Evolutionary conservation across 1,140 invertebrate genomes (phyloP), one percentile per base, ranked within the genome.

Genomic region (Euura lappo): DNA sequence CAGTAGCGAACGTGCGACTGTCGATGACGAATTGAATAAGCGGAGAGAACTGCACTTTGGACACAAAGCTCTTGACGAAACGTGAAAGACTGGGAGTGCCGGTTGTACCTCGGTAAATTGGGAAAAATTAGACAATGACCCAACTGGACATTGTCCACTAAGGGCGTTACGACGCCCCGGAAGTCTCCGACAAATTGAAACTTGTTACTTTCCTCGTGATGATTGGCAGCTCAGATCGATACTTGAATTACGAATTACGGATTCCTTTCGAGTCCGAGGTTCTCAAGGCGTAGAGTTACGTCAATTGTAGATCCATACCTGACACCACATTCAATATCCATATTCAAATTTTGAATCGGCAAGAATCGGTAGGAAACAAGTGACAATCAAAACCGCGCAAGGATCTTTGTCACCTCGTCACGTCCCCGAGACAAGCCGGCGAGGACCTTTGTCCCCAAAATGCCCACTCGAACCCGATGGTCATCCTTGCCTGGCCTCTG

Each of bases 221-320:
- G 13, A n/a, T 8, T n/a, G 10, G 51, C 6, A 8, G 51, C 51
- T 60, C 51, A 60, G 13, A 60, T 60, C 51, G 51, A 60, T 60
- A n/a, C 51, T n/a, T 6, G 3, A n/a, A n/a, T n/a, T 60, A n/a
- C 51, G 51, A 60, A 60, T 60, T 60, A 60, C 10, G 28, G 51
- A 28, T 13, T 43, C n/a, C 11, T 1, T 45, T 76, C 73, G 70
- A 72, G 11, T 28, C 42, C 64, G 45, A 46, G 68, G 78, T 88
- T 88, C 86, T 86, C 86, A 88, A 87, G 86, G 86, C 80, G 79
- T 88, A 86, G 83, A 81, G 85, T 88, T 88, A 88, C 86, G 74
- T 11, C 8, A 60, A 60, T 6, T 6, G 66, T 28, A 28, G 66
- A 5, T 42, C 13, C 28, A 68, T 13, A 28, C 8, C 66, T 11